phyloP scores from a whole-genome alignment of 2,113 vertebrate species.

The Poeciliopsis turrubarensis region DNA sequence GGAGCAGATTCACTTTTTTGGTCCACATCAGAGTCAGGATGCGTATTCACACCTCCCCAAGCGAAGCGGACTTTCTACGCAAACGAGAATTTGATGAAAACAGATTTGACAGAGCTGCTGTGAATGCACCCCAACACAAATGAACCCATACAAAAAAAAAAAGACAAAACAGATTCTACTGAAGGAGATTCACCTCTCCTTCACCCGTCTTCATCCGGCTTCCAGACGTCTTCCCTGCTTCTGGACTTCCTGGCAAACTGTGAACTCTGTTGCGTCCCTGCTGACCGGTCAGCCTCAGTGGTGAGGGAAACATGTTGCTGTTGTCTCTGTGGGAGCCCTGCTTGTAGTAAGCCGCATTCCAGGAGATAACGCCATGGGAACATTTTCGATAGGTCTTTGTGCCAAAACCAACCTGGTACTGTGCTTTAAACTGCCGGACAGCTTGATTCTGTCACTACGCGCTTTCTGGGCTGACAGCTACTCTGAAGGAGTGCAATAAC shows the following conservation, averaged over 20 bases:
- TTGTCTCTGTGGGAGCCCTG: slow-evolving; percentile 49
- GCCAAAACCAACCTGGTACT: slow-evolving; percentile 53
- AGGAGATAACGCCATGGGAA: slow-evolving; percentile 64
- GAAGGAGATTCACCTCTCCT: not conserved
- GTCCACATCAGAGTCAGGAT: too few relatives aligned
- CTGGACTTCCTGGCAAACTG: slow-evolving; percentile 40
- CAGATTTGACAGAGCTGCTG: too few relatives aligned
- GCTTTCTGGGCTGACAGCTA: slow-evolving; percentile 28
- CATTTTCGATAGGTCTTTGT: slow-evolving; percentile 42
- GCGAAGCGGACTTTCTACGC: too few relatives aligned
- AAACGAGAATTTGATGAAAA: too few relatives aligned
- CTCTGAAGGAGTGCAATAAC: slow-evolving; percentile 29
- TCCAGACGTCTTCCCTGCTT: slow-evolving; percentile 22
- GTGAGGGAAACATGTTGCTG: slow-evolving; percentile 46
- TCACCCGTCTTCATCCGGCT: slow-evolving; percentile 12
- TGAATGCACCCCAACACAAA: not conserved
- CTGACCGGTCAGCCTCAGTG: slow-evolving; percentile 52
- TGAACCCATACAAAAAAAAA: not conserved
- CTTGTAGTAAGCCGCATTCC: slow-evolving; percentile 60
- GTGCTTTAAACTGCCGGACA: slow-evolving; percentile 35
- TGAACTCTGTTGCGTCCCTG: slow-evolving; percentile 28
- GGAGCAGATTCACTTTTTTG: too few relatives aligned
- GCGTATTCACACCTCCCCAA: too few relatives aligned
- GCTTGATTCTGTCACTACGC: slow-evolving; percentile 45
- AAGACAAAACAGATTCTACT: not conserved